Base-by-base conservation (phyloP, 1,140 invertebrate species). In the Cotesia chilonis region DNA sequence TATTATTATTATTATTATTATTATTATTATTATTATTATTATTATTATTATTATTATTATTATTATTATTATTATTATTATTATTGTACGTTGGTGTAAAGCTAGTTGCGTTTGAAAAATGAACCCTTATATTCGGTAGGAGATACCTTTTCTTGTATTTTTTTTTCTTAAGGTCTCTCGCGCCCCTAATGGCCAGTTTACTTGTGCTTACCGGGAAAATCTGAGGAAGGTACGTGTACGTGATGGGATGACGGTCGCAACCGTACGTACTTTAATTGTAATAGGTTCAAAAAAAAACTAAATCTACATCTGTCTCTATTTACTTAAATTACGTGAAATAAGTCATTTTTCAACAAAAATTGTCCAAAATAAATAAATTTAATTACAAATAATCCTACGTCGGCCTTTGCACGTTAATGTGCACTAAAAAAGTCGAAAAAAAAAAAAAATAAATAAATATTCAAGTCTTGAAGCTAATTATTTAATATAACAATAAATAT, bases 151-250 rank as follows among this genome's bases (percentile, higher is more conserved):
- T 82, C 81, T 83, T 82, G 74, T 80, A 6, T 78, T 80, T 83
- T 85, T 84, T 85, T 85, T 84, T 83, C 82, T 81, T 79, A 87
- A 87, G 85, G 85, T 85, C 79, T 82, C 83, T 84, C 83, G 85
- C 78, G 80, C 77, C 78, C 76, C 78, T 85, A 87, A 87, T 84
- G 85, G 84, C 82, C 85, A 87, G 84, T 87, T 87, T 85, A 82
- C 81, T 87, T 86, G 85, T 86, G 84, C 84, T 86, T 86, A 85
- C 85, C 85, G 86, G 85, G 87, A 88, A 81, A 86, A 80, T 77
- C 83, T 87, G 76, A 84, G 81, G 81, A 87, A 88, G 87, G 87
- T 88, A 88, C 80, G 87, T 82, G 87, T 88, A 88, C 80, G 87
- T 82, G 69, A 72, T 68, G 72, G 72, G 69, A 61, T 75, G 76